Evolutionary conservation across 2,113 vertebrate species (phyloP), one percentile per base, ranked within the genome.

Genomic region (Mirounga angustirostris): DNA sequence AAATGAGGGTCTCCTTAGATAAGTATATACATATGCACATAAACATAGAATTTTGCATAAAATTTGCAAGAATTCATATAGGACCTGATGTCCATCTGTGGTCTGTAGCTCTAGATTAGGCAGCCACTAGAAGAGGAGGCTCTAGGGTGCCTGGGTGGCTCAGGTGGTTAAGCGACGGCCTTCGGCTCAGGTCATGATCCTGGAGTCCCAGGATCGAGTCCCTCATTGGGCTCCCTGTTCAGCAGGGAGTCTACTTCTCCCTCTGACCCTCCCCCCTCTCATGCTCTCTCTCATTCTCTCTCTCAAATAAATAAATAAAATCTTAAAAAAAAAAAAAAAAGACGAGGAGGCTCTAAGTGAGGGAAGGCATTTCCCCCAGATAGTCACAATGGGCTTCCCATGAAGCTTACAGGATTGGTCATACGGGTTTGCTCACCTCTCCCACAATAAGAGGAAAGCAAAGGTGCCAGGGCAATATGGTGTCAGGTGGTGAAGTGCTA

Each of bases 361-460:
- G 36, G 10, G 10, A 22, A 19, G 36, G 16, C 6, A 7, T 12
- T 5, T 22, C 26, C n/a, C 19, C 40, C 2, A 4, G 1, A 10
- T 65, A 15, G 13, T n/a, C 16, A 36, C 13, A 3, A 69, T 2
- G 54, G 36, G 40, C 13, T 1, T 46, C 36, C 40, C 54, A 1
- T 7, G 71, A 43, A 74, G 71, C 40, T 8, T 74, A 22, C 2
- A 74, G 69, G 40, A 46, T 7, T 15, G 22, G 21, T 50, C 19
- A 8, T 13, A 4, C 6, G 28, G 12, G 54, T 24, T 11, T 46
- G 30, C 12, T 2, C 7, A 9, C 18, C 56, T 24, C 71, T 7
- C 8, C 7, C 71, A 24, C 30, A 46, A 14, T 12, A 22, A 18
- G 30, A 6, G 5, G 18, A 76, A 4, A 76, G 40, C 87, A 22